Conservation (phyloP, 1,140 invertebrate genomes). For the Globodera rostochiensis region DNA sequence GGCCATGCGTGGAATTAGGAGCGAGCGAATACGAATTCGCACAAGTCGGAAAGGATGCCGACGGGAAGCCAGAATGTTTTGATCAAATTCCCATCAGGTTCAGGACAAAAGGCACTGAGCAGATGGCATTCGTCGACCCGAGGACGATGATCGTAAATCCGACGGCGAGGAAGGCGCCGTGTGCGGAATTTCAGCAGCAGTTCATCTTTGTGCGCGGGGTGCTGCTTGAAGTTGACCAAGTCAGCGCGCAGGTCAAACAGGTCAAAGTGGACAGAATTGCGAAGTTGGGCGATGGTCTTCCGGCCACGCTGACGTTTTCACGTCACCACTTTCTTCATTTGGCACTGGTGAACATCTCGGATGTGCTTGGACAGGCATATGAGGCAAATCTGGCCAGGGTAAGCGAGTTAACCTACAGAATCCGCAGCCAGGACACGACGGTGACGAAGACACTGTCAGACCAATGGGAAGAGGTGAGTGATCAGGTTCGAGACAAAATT, state of each 20-base stretch:
- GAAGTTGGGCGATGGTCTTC: neutral
- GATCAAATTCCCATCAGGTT: conserved; percentile 13
- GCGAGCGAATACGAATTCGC: conserved; percentile 3
- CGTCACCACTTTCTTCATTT: neutral
- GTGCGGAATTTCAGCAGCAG: neutral
- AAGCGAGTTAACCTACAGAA: neutral
- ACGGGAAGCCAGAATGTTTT: neutral
- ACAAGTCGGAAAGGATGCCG: neutral
- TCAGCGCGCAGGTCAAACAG: neutral
- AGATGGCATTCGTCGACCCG: conserved; percentile 1
- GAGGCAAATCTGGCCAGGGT: neutral
- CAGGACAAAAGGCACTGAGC: neutral
- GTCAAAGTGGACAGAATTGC: neutral
- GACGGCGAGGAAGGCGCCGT: neutral
- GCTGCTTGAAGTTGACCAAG: neutral
- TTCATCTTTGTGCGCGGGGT: neutral
- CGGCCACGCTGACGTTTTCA: neutral
- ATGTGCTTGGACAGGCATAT: neutral
- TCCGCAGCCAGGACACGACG: neutral
- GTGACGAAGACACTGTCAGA: neutral
- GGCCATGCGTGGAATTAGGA: conserved; percentile 2
- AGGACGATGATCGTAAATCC: conserved; percentile 8
- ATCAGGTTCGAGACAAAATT: neutral
- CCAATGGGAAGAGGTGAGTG: neutral
- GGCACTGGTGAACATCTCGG: neutral